Evolutionary conservation across 2,113 vertebrate genomes (phyloP), one percentile per base, ranked within the genome.

Genomic region (Pyxicephalus adspersus): DNA sequence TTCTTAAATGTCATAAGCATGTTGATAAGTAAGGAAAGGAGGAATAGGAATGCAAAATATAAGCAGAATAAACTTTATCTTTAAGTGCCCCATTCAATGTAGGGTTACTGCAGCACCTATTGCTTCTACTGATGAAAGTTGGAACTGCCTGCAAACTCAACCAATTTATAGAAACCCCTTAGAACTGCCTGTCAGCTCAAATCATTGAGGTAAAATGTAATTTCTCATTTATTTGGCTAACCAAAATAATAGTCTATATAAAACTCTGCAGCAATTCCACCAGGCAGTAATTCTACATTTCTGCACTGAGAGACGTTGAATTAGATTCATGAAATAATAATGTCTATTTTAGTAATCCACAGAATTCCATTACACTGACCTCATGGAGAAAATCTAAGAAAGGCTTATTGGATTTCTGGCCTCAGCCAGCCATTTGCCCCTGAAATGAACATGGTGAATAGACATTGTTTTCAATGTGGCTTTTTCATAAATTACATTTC

Each of bases 341-440:
- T 15, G 81, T 26, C 83, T 74, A 52, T 85, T 85, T 71, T 13
- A 77, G 84, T 51, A 87, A 57, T 34, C 67, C 18, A 0, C 84
- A 67, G 34, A 79, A 88, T 88, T 87, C 87, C 86, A 79, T 20
- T 83, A 28, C 38, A 0, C 29, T 83, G 81, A 73, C 79, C 83
- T 84, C 51, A 65, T 0, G 18, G 85, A 83, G 80, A 50, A 84
- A 67, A 71, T 75, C 5, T 45, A 82, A 83, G 31, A 23, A 67
- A 74, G 51, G 71, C 76, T 87, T 65, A 52, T 18, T 76, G 81
- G 57, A 26, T 81, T 85, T 67, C 1, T n/a, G 45, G 19, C 29
- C 11, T 15, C 70, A 84, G 82, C 51, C 83, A 76, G 38, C 0
- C 0, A 45, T 0, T 0, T 4, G 0, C 76, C 76, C 78, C 86